phyloP scores from a whole-genome alignment of 2,888 invertebrate species.

The Litoditis marina region DNA sequence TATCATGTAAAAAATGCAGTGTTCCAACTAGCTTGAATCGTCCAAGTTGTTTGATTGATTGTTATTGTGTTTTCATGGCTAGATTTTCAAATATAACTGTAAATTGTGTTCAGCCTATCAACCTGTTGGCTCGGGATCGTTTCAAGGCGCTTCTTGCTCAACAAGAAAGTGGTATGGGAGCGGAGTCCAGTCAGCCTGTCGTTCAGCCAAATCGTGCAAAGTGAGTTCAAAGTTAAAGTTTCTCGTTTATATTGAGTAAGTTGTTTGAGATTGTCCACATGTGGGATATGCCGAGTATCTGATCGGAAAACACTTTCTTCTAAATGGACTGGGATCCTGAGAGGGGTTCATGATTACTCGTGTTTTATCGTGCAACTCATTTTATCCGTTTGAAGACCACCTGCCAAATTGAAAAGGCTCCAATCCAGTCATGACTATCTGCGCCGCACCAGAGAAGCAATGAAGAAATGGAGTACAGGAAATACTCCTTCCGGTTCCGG shows the following conservation, averaged over 20 bases:
- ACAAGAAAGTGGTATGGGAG: too few relatives aligned
- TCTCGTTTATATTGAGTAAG: neutral
- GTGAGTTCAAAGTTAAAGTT: neutral
- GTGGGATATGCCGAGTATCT: neutral
- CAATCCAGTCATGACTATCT: too few relatives aligned
- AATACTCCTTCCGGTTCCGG: too few relatives aligned
- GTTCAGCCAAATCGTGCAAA: neutral
- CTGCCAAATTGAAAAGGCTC: too few relatives aligned
- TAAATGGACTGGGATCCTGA: neutral
- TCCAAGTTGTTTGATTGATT: too few relatives aligned
- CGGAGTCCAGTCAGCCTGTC: too few relatives aligned
- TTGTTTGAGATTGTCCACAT: neutral
- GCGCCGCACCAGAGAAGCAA: slow-evolving; percentile 2
- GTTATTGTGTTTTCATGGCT: too few relatives aligned
- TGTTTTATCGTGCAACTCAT: too few relatives aligned
- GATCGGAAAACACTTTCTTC: neutral
- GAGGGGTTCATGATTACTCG: too few relatives aligned
- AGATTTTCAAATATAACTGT: neutral
- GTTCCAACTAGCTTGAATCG: too few relatives aligned
- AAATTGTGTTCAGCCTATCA: neutral
- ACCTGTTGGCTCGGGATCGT: neutral
- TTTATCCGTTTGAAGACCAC: too few relatives aligned
- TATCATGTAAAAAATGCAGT: too few relatives aligned
- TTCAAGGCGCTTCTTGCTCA: neutral
- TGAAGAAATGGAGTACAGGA: neutral